phyloP scores from a whole-genome alignment of 1,140 invertebrate genomes.

The Cataglyphis hispanica region DNA sequence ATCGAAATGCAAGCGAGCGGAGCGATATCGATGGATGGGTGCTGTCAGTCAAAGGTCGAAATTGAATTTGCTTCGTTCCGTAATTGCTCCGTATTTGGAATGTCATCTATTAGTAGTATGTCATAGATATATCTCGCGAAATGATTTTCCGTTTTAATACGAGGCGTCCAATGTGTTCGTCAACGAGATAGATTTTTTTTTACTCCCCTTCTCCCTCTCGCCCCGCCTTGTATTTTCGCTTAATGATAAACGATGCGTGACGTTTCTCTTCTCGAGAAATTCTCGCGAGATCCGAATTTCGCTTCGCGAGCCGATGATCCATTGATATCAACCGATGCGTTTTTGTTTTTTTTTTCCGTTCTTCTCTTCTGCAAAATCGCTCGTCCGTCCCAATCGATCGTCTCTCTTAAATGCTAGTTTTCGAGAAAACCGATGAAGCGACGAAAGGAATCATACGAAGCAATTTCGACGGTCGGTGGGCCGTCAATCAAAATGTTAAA shows the following conservation, averaged over 20 bases:
- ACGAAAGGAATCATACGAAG: slow-evolving; percentile 58
- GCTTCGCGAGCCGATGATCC: neutral
- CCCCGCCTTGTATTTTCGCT: neutral
- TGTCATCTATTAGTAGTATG: slow-evolving; percentile 64
- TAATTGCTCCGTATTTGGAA: slow-evolving; percentile 75
- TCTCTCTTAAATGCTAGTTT: slow-evolving; percentile 57
- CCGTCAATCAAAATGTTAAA: slow-evolving; percentile 61
- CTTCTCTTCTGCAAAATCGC: slow-evolving; percentile 46
- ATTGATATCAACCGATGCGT: neutral
- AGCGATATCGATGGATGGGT: slow-evolving; percentile 73
- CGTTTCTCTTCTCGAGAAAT: slow-evolving; percentile 13
- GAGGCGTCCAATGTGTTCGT: slow-evolving; percentile 4
- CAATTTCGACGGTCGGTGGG: slow-evolving; percentile 56
- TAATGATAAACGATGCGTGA: neutral
- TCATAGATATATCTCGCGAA: slow-evolving; percentile 20
- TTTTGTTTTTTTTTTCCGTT: too few species aligned
- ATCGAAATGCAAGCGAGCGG: slow-evolving; percentile 64
- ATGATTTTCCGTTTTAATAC: slow-evolving; percentile 62
- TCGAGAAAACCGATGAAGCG: slow-evolving; percentile 63
- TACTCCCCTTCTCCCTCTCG: too few species aligned
- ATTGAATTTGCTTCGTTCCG: slow-evolving; percentile 72
- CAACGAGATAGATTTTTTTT: neutral
- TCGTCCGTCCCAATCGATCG: slow-evolving; percentile 42
- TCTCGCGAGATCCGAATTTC: neutral
- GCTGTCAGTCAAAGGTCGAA: slow-evolving; percentile 80